Conservation (phyloP, 2,113 vertebrate species). For the Larimichthys polyactis region DNA sequence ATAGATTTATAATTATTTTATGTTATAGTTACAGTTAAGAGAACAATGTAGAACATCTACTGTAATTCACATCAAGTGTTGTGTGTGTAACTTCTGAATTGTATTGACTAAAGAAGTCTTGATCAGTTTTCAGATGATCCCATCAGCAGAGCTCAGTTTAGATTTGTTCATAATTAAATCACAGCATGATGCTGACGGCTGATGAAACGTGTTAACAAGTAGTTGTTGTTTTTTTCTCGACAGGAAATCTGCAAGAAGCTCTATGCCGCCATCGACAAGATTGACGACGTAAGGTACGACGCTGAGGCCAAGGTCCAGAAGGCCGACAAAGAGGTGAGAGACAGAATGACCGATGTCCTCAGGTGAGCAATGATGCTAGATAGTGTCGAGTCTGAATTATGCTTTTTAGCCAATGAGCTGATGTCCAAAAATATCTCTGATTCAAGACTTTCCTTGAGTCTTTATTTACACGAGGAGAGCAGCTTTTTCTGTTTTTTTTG, state of each 20-base stretch:
- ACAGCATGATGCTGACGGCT: neutral
- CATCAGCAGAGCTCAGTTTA: too few species aligned
- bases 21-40: too few species aligned
- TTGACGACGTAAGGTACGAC: slow-evolving; percentile 95
- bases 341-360: neutral
- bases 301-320: slow-evolving; percentile 89
- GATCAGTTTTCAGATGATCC: too few species aligned
- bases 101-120: too few species aligned
- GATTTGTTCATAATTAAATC: neutral
- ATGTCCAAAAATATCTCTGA: neutral
- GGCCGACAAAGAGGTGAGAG: slow-evolving; percentile 88
- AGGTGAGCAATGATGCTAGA: neutral
- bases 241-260: slow-evolving; percentile 93
- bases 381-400: neutral
- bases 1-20: too few species aligned
- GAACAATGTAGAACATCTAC: too few species aligned
- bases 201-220: neutral
- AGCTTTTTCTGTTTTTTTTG: too few species aligned
- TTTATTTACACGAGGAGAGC: too few species aligned
- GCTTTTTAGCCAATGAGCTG: neutral
- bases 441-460: too few species aligned
- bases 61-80: too few species aligned
- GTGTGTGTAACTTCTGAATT: too few species aligned
- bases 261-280: slow-evolving; percentile 86
- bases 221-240: neutral